Percentiles rank a stretch among this genome's conserved stretches.
phyloP scores from a whole-genome alignment of 2,888 invertebrate species.

The Drosophila mulleri region DNA sequence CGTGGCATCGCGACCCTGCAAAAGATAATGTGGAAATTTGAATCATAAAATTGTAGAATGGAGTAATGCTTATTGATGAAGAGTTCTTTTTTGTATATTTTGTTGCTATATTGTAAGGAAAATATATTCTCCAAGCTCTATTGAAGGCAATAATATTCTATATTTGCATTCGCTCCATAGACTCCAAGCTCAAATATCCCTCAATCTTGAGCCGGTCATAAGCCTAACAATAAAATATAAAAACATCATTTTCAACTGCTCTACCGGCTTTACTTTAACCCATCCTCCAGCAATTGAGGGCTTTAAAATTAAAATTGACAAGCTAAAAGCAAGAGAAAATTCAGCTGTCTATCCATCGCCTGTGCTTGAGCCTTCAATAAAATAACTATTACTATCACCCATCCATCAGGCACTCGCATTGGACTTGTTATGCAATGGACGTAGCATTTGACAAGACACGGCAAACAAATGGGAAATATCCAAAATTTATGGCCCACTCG shows the following conservation, averaged over 20 bases:
- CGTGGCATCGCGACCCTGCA: conserved; percentile 96
- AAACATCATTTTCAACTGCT: too few relatives aligned
- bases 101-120: too few relatives aligned
- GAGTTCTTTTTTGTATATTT: too few relatives aligned
- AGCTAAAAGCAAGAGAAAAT: not conserved
- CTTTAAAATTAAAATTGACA: not conserved
- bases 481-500: conserved; percentile 70
- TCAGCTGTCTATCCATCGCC: not conserved
- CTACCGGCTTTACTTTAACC: too few relatives aligned
- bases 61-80: too few relatives aligned
- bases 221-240: too few relatives aligned
- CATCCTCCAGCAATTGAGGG: too few relatives aligned
- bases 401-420: conserved; percentile 24
- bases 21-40: conserved; percentile 5
- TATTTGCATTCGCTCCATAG: too few relatives aligned
- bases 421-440: conserved; percentile 60
- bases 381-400: conserved; percentile 26
- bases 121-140: too few relatives aligned
- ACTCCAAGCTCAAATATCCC: too few relatives aligned
- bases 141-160: too few relatives aligned
- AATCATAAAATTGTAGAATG: not conserved
- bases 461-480: conserved; percentile 44
- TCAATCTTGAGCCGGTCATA: too few relatives aligned
- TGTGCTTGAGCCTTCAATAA: conserved; percentile 39
- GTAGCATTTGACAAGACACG: conserved; percentile 45